Evolutionary conservation across 2,888 invertebrate species (phyloP).

Genomic region (Callyntrura guangdongensis): DNA sequence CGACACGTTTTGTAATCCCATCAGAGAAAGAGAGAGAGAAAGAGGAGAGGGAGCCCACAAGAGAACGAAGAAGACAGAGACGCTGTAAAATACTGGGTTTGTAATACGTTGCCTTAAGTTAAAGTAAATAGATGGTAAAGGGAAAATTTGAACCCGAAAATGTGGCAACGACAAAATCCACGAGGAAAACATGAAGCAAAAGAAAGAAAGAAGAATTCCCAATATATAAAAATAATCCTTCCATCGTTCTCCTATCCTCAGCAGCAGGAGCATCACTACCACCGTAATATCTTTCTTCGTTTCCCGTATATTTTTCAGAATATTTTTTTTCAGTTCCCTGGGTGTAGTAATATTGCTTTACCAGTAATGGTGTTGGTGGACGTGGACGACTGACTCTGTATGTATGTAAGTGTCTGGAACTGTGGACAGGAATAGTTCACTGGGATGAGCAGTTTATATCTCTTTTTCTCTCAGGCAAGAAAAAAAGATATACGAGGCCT

Average conservation of each 20-base stretch:
- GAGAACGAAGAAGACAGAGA: background rate
- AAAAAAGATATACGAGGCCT: conserved; percentile 13
- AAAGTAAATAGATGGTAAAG: background rate
- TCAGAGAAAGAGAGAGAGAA: no score
- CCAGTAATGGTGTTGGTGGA: background rate
- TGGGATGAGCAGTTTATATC: conserved; percentile 13
- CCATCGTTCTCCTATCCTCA: background rate
- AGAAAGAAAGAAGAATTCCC: conserved; percentile 9
- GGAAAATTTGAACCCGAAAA: background rate
- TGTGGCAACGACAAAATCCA: conserved; percentile 20
- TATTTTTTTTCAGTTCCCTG: conserved; percentile 4
- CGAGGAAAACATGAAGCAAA: conserved; percentile 16
- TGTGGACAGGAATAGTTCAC: conserved; percentile 37
- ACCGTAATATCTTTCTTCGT: background rate
- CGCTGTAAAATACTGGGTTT: background rate
- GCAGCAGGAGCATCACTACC: background rate
- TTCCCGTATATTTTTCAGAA: conserved; percentile 1
- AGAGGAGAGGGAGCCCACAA: background rate
- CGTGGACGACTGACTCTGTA: conserved; percentile 19
- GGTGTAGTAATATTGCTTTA: conserved; percentile 15
- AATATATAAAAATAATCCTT: conserved; percentile 57
- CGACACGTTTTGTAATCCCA: conserved; percentile 38
- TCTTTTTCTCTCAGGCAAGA: background rate
- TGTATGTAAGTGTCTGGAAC: background rate
- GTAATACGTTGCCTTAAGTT: background rate